These are phyloP conservation scores for Coleophora flavipennella DNA, from an alignment of 2,888 invertebrate species.

Conservation along the genomic window DNA sequence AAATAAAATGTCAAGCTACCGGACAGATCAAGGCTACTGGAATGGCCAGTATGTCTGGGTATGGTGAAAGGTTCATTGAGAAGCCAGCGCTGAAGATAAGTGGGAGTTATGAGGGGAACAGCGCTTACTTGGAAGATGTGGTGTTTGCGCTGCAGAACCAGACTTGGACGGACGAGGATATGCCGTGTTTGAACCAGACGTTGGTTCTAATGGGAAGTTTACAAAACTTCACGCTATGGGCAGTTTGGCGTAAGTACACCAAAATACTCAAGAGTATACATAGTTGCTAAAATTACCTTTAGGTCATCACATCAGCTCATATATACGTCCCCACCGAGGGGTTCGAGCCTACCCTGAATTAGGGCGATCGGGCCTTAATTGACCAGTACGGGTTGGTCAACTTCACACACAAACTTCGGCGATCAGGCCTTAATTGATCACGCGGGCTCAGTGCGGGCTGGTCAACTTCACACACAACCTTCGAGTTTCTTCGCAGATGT, in stretches of 20 bases:
- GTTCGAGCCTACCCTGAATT: too few relatives aligned
- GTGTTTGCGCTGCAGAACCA: slow-evolving; percentile 42
- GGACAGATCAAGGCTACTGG: slow-evolving; percentile 8
- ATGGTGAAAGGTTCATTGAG: not conserved
- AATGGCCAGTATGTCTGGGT: not conserved
- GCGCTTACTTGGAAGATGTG: slow-evolving; percentile 55
- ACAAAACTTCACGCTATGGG: slow-evolving; percentile 71
- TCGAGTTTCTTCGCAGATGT: too few relatives aligned
- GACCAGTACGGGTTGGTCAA: too few relatives aligned
- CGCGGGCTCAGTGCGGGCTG: too few relatives aligned
- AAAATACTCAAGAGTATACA: too few relatives aligned
- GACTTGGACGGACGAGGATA: slow-evolving; percentile 46
- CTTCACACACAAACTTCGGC: too few relatives aligned
- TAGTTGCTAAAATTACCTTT: too few relatives aligned
- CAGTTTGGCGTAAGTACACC: slow-evolving; percentile 71
- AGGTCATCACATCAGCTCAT: too few relatives aligned
- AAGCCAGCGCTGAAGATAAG: not conserved
- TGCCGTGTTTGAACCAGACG: slow-evolving; percentile 46
- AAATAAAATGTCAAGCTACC: slow-evolving; percentile 14
- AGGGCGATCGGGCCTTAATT: too few relatives aligned
- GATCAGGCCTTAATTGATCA: too few relatives aligned
- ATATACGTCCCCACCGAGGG: too few relatives aligned
- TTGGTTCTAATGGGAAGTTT: slow-evolving; percentile 41
- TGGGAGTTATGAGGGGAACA: not conserved
- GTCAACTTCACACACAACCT: too few relatives aligned